These are phyloP conservation scores for Pogona vitticeps DNA, from an alignment of 2,113 vertebrate genomes.

Conservation along the genomic window DNA sequence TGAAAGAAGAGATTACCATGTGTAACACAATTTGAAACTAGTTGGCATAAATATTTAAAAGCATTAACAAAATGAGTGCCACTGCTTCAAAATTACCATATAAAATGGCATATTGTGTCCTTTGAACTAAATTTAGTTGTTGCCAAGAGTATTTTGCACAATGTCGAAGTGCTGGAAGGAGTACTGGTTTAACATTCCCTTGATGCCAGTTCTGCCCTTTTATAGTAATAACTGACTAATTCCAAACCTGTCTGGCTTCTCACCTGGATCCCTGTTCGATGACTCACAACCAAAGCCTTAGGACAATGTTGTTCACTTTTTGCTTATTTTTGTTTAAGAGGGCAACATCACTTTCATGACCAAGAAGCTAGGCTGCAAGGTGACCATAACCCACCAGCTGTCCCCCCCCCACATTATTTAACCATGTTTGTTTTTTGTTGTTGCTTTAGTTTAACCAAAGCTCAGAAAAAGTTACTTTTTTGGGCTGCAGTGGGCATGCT, in stretches of 20 bases:
- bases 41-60: slow-evolving; percentile 56
- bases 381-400: neutral
- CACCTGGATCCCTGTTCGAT: slow-evolving; percentile 54
- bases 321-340: neutral
- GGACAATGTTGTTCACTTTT: neutral
- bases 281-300: slow-evolving; percentile 52
- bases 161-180: neutral
- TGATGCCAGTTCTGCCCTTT: slow-evolving; percentile 50
- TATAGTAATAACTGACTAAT: slow-evolving; percentile 59
- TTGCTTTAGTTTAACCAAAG: too few species aligned
- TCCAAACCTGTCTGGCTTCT: neutral
- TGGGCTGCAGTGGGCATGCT: too few species aligned
- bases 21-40: slow-evolving; percentile 43
- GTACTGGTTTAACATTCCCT: slow-evolving; percentile 37
- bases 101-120: slow-evolving; percentile 51
- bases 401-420: neutral
- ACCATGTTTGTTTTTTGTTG: neutral
- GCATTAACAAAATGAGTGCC: slow-evolving; percentile 61
- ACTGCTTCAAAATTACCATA: slow-evolving; percentile 50
- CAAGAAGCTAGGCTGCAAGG: neutral
- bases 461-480: too few species aligned
- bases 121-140: slow-evolving; percentile 39
- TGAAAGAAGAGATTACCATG: slow-evolving; percentile 50
- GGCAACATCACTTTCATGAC: neutral
- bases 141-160: slow-evolving; percentile 47